Base-by-base conservation (phyloP, 2,113 vertebrate genomes). In the Himantopus leucocephalus region DNA sequence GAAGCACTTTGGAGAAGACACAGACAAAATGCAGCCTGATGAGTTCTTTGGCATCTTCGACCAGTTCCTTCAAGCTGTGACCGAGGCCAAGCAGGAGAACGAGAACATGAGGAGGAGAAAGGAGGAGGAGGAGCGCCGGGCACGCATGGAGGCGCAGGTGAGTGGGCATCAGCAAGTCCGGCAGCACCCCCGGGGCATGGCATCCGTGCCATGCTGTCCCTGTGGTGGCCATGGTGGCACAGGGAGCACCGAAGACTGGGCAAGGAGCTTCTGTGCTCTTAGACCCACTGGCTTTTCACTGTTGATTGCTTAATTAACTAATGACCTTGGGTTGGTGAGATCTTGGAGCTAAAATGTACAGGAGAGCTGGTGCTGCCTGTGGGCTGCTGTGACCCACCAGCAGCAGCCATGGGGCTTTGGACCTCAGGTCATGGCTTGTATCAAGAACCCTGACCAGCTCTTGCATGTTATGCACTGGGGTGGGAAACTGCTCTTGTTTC, bases 31-130 rank as follows among this genome's bases (percentile, higher is more conserved):
- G 90, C 99, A 99, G 97, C 99, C 99, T 0, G 99, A 99, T 0
- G 99, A 99, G 98, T 99, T 99, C 98, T 99, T 99, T 8, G 99
- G 99, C 90, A 99, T 99, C 96, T 99, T 99, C 5, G 99, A 99
- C 97, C 99, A 99, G 97, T 99, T 99, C 97, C 98, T 99, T 96
- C 99, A 99, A 97, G 99, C 99, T 0, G 99, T 99, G 85, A 72
- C 98, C 0, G 99, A 99, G 92, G 99, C 99, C 88, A 99, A 99
- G 93, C 99, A 99, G 97, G 99, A 99, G 97, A 99, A 99, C 0
- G 99, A 99, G 96, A 99, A 99, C 98, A 98, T 99, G 96, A 98
- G 99, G n/a, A 99, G 97, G 94, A 99, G 98, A 89, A 99, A 99
- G 92, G 99, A 99, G 77, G 99, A 99, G 79, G 99, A 99, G 67